A percentile compares a stretch with the other conserved stretches of the same genome.
Conservation (phyloP, 2,888 invertebrate species). For the Thera britannica region DNA sequence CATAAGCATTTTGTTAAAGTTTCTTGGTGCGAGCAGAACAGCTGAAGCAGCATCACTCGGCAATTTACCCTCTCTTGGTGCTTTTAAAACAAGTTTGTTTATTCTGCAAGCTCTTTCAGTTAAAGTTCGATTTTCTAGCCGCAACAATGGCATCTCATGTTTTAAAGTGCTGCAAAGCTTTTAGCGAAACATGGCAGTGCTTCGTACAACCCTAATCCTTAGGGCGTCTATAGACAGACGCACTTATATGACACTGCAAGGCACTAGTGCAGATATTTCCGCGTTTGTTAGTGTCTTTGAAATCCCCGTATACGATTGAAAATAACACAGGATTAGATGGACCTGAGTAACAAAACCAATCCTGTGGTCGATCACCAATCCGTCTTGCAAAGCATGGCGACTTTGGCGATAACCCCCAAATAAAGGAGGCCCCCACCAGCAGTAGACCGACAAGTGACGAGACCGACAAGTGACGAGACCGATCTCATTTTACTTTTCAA, state of each 20-base stretch:
- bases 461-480: too few species aligned
- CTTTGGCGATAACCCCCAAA: too few species aligned
- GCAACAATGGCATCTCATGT: slow-evolving; percentile 8
- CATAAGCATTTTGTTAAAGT: background rate
- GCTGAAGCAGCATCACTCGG: background rate
- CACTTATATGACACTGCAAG: background rate
- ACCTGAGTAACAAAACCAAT: too few species aligned
- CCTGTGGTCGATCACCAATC: too few species aligned
- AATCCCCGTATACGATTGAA: too few species aligned
- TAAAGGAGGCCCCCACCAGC: too few species aligned
- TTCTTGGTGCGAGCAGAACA: background rate
- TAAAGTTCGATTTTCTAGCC: slow-evolving; percentile 12
- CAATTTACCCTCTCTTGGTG: background rate
- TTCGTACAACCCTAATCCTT: slow-evolving; percentile 21
- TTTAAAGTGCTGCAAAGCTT: slow-evolving; percentile 14
- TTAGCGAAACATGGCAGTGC: slow-evolving; percentile 17
- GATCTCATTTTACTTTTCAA: too few species aligned
- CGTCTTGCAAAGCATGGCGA: too few species aligned
- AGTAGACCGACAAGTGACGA: too few species aligned
- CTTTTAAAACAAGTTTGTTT: background rate
- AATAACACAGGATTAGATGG: background rate
- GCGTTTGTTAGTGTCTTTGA: background rate
- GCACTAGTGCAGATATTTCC: background rate
- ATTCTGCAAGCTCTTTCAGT: background rate
- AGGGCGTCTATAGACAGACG: slow-evolving; percentile 1